phyloP scores from a whole-genome alignment of 2,888 invertebrate species.

The Dysmachus trigonus region DNA sequence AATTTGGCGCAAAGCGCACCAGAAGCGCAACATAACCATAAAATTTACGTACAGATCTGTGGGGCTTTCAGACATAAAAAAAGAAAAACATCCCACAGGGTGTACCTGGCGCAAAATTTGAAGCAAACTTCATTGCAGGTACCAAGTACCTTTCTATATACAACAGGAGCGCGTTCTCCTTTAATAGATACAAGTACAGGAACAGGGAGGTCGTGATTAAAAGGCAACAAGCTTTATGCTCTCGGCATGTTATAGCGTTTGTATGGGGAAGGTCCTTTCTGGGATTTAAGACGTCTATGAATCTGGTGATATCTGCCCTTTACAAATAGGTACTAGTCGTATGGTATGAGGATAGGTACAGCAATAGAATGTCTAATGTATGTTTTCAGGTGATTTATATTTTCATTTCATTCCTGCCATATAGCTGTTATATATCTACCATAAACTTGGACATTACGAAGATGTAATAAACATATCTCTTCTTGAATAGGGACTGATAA shows the following conservation, averaged over 20 bases:
- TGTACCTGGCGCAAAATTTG: background rate
- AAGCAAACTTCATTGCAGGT: background rate
- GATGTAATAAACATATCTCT: background rate
- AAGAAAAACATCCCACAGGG: background rate
- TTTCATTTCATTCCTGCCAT: background rate
- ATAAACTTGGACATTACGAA: background rate
- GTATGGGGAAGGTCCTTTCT: background rate
- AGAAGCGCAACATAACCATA: background rate
- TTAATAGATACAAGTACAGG: background rate
- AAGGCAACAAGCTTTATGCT: background rate
- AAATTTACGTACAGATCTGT: background rate
- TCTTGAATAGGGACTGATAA: background rate
- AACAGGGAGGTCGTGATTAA: background rate
- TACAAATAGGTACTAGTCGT: too few relatives aligned
- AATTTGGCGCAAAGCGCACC: background rate
- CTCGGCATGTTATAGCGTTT: background rate
- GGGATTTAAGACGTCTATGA: background rate
- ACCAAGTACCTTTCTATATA: background rate
- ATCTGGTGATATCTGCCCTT: background rate
- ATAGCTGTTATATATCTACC: background rate
- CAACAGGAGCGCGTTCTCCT: background rate
- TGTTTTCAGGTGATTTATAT: background rate
- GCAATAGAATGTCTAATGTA: background rate
- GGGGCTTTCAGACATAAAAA: background rate
- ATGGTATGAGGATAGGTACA: background rate